Evolutionary conservation across 1,140 invertebrate genomes (phyloP).

Genomic region (Adoxophyes honmai): DNA sequence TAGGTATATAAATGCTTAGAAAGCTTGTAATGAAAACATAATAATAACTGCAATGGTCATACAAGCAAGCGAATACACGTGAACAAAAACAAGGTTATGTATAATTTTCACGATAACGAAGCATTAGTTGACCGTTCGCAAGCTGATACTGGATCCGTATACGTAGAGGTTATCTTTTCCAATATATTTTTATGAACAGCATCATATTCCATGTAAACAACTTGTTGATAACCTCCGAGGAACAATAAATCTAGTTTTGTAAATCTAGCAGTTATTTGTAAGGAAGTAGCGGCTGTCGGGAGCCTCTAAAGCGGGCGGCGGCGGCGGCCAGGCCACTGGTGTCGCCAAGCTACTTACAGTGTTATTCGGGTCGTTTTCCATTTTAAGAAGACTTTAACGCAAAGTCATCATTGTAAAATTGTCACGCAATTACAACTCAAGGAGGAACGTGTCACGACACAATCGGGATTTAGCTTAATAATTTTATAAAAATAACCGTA

Average conservation of each 20-base stretch:
- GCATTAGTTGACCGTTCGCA: background rate
- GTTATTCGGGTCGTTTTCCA: constrained; percentile 73
- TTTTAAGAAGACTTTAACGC: constrained; percentile 57
- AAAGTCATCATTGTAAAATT: constrained; percentile 66
- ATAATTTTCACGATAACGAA: background rate
- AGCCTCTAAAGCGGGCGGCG: background rate
- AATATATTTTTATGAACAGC: no score
- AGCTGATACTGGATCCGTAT: no score
- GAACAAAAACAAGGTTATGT: no score
- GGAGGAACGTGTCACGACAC: constrained; percentile 50
- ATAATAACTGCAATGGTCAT: background rate
- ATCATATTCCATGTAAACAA: background rate
- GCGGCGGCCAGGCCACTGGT: background rate
- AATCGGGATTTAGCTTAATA: constrained; percentile 67
- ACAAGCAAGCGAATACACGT: no score
- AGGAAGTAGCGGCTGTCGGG: no score
- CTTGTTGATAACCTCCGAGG: background rate
- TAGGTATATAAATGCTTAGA: no score
- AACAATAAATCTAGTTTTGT: no score
- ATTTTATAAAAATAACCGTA: constrained; percentile 65
- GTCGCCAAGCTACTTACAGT: constrained; percentile 55
- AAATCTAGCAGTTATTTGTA: no score
- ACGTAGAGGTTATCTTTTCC: no score
- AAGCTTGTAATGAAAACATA: no score
- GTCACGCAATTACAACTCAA: constrained; percentile 52